Conservation (phyloP, 2,797 vertebrate species). For the Notolabrus celidotus region DNA sequence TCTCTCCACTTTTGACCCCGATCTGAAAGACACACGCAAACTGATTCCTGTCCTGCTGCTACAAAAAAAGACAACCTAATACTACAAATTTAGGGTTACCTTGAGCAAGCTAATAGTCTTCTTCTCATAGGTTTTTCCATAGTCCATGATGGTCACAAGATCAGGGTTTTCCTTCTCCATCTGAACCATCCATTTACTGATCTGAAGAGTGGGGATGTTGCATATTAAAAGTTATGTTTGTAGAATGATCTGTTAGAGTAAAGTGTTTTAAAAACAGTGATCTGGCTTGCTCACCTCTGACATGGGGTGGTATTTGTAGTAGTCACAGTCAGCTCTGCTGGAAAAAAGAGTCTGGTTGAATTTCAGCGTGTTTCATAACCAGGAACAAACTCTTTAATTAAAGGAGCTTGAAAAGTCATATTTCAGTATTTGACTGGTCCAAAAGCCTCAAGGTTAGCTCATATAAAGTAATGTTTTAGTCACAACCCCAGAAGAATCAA, state of each 20-base stretch:
- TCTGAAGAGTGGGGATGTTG: slow-evolving; percentile 40
- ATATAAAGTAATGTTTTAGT: too few relatives aligned
- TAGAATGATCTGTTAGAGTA: background rate
- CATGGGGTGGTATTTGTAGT: slow-evolving; percentile 77
- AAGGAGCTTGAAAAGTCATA: too few relatives aligned
- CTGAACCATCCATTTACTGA: slow-evolving; percentile 66
- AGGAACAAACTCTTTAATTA: too few relatives aligned
- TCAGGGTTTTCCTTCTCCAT: slow-evolving; percentile 42
- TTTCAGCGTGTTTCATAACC: too few relatives aligned
- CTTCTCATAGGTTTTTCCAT: slow-evolving; percentile 71
- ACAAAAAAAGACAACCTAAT: background rate
- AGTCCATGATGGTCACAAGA: slow-evolving; percentile 46
- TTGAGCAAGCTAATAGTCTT: slow-evolving; percentile 69
- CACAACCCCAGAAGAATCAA: background rate
- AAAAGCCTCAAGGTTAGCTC: too few relatives aligned
- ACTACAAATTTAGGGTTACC: slow-evolving; percentile 30
- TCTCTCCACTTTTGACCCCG: slow-evolving; percentile 35
- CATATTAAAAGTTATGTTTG: background rate
- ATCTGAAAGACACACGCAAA: slow-evolving; percentile 55
- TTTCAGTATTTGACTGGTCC: too few relatives aligned
- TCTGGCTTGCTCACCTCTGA: slow-evolving; percentile 64
- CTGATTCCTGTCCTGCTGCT: background rate
- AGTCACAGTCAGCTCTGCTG: slow-evolving; percentile 67
- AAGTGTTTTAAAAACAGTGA: background rate
- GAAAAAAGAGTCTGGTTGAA: too few relatives aligned